phyloP scores from a whole-genome alignment of 2,113 vertebrate genomes.

The Apodemus sylvaticus region DNA sequence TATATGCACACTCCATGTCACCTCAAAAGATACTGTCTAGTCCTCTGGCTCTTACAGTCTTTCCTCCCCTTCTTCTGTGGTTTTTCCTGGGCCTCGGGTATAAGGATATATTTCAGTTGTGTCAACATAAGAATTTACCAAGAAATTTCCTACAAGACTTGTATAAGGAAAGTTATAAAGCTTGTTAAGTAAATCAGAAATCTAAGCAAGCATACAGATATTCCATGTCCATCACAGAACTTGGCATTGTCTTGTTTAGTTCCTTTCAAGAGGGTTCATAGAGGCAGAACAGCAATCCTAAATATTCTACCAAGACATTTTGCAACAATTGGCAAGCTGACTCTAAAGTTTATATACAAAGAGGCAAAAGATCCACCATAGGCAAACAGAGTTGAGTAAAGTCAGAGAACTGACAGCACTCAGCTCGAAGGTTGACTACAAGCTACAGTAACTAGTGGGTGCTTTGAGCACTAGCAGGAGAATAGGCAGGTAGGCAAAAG shows the following conservation, averaged over 20 bases:
- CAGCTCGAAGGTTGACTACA: neutral
- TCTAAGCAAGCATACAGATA: neutral
- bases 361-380: neutral
- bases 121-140: neutral
- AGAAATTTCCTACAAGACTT: neutral
- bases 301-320: neutral
- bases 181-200: neutral
- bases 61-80: neutral
- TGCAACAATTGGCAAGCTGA: neutral
- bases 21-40: too few relatives aligned
- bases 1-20: neutral
- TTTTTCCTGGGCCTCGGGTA: neutral
- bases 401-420: neutral
- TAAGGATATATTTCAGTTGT: neutral
- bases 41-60: neutral
- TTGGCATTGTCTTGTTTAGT: neutral
- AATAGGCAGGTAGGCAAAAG: neutral
- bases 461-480: neutral
- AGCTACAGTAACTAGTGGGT: neutral
- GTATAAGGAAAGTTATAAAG: neutral
- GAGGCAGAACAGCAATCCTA: neutral
- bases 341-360: neutral
- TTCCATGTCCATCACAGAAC: too few relatives aligned
- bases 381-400: neutral
- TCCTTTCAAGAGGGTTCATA: neutral